Evolutionary conservation across 2,888 invertebrate species (phyloP).

Genomic region (Mycalesis mineus): DNA sequence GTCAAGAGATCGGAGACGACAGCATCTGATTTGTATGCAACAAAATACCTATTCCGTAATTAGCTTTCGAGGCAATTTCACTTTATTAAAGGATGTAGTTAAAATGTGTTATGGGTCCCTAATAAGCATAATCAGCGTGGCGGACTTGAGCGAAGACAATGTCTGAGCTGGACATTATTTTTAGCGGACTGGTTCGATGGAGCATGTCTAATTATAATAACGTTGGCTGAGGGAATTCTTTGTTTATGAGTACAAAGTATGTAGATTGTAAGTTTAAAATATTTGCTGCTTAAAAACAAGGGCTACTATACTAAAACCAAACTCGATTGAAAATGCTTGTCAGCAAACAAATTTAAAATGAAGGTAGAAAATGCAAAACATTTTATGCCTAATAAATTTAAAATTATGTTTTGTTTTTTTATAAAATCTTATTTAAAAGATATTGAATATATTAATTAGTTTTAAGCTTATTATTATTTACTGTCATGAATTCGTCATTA

Average conservation of each 20-base stretch:
- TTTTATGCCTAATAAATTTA: too few relatives aligned
- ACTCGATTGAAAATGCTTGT: too few relatives aligned
- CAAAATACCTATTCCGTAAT: slow-evolving; percentile 4
- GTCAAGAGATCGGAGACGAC: not conserved
- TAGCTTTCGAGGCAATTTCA: slow-evolving; percentile 3
- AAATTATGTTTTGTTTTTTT: too few relatives aligned
- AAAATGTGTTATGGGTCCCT: slow-evolving; percentile 9
- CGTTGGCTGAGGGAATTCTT: not conserved
- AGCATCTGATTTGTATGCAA: not conserved
- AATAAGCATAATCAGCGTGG: slow-evolving; percentile 10
- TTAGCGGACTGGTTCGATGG: slow-evolving; percentile 8
- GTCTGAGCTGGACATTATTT: slow-evolving; percentile 5
- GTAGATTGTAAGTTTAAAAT: too few relatives aligned
- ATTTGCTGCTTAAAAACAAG: too few relatives aligned
- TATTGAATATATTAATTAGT: too few relatives aligned
- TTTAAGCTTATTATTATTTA: too few relatives aligned
- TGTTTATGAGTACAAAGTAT: not conserved
- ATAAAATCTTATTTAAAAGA: too few relatives aligned
- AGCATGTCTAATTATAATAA: slow-evolving; percentile 7
- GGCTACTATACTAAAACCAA: too few relatives aligned
- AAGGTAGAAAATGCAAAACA: too few relatives aligned
- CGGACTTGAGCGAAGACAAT: slow-evolving; percentile 7
- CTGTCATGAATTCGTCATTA: too few relatives aligned
- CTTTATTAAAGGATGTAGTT: slow-evolving; percentile 7
- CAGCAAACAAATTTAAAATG: too few relatives aligned